Evolutionary conservation across 1,140 invertebrate species (phyloP).

Genomic region (Latrodectus geometricus): DNA sequence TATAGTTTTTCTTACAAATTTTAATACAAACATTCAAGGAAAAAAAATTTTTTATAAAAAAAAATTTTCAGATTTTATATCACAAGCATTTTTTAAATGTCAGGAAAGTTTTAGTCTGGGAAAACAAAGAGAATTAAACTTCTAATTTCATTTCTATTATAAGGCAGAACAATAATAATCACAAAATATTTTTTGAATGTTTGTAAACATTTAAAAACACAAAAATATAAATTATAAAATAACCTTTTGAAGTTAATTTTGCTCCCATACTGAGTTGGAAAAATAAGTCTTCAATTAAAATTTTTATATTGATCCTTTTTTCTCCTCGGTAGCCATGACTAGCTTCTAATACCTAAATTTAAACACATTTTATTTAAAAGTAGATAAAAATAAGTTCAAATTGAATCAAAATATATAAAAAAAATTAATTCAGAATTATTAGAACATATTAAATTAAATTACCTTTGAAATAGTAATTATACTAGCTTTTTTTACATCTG

Average conservation of each 20-base stretch:
- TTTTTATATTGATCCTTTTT: conserved; percentile 38
- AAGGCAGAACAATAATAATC: not conserved
- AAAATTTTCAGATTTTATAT: not conserved
- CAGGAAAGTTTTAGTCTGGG: not conserved
- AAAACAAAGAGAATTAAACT: not conserved
- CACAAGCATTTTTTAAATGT: not conserved
- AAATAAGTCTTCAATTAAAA: conserved; percentile 24
- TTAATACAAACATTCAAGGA: not conserved
- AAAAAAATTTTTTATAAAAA: not conserved
- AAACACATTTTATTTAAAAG: not conserved
- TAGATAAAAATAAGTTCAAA: not conserved
- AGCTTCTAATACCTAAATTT: conserved; percentile 24
- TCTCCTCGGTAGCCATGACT: conserved; percentile 30
- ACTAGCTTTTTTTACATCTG: conserved; percentile 36
- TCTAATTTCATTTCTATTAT: not conserved
- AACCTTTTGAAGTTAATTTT: conserved; percentile 38
- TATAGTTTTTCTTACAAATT: too few relatives aligned
- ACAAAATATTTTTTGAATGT: not conserved
- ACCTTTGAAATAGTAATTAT: conserved; percentile 39
- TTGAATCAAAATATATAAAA: not conserved
- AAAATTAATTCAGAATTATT: not conserved
- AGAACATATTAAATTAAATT: not conserved
- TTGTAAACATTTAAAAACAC: not conserved
- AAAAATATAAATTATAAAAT: not conserved
- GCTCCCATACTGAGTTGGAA: conserved; percentile 37